Evolutionary conservation across 2,888 invertebrate genomes (phyloP).

Genomic region (Phengaris arion): DNA sequence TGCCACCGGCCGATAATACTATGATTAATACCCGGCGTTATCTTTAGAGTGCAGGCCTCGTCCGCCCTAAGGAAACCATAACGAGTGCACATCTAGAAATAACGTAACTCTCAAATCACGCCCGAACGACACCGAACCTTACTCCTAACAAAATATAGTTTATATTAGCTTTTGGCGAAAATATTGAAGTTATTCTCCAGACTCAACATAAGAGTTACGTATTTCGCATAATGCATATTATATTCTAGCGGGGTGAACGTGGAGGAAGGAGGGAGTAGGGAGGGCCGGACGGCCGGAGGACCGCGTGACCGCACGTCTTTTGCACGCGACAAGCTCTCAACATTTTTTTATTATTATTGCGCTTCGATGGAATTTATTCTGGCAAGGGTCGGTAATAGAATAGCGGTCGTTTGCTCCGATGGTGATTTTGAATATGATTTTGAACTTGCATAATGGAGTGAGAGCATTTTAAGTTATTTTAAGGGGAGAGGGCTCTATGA

Average conservation of each 20-base stretch:
- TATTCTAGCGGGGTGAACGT: constrained; percentile 55
- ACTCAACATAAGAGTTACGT: constrained; percentile 75
- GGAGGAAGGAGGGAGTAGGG: constrained; percentile 40
- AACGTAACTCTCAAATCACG: constrained; percentile 37
- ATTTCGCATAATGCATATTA: constrained; percentile 80
- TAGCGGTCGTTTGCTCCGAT: constrained; percentile 63
- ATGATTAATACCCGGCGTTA: constrained; percentile 79
- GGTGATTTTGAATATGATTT: constrained; percentile 77
- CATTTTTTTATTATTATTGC: constrained; percentile 80
- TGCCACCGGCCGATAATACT: constrained; percentile 74
- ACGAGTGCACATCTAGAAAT: constrained; percentile 39
- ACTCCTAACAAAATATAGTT: constrained; percentile 36
- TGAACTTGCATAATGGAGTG: constrained; percentile 77
- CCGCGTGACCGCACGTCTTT: constrained; percentile 77
- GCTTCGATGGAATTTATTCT: constrained; percentile 76
- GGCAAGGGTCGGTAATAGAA: constrained; percentile 67
- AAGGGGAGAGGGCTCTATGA: constrained; percentile 48
- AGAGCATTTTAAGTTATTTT: constrained; percentile 65
- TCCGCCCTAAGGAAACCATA: constrained; percentile 54
- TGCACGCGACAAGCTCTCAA: constrained; percentile 78
- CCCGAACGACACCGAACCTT: constrained; percentile 37
- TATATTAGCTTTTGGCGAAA: constrained; percentile 35
- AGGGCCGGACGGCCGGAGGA: constrained; percentile 43
- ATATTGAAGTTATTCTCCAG: constrained; percentile 67
- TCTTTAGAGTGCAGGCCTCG: constrained; percentile 75